phyloP scores from a whole-genome alignment of 2,113 vertebrate genomes.

The Toxostoma redivivum region DNA sequence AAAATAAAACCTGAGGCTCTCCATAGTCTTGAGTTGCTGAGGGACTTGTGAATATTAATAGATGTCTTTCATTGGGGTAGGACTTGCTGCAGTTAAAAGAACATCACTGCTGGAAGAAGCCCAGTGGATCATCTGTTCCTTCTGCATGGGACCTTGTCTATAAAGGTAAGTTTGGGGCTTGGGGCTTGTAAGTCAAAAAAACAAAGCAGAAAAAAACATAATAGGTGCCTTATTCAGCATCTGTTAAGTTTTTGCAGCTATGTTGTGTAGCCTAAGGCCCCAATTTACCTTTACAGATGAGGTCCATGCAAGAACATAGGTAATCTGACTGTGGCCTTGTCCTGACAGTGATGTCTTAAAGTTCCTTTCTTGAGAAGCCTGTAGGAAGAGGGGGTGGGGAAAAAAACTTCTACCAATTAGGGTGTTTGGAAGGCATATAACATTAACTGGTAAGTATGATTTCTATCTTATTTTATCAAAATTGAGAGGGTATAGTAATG shows the following conservation, averaged over 20 bases:
- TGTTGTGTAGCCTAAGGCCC: slow-evolving; percentile 58
- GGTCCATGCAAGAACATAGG: slow-evolving; percentile 64
- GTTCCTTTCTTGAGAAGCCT: slow-evolving; percentile 22
- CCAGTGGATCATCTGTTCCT: slow-evolving; percentile 58
- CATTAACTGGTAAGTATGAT: slow-evolving; percentile 37
- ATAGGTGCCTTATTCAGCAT: slow-evolving; percentile 66
- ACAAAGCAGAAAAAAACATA: slow-evolving; percentile 60
- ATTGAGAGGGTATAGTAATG: neutral
- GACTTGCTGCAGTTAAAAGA: slow-evolving; percentile 61
- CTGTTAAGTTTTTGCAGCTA: slow-evolving; percentile 67
- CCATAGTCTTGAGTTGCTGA: slow-evolving; percentile 16
- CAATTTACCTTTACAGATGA: slow-evolving; percentile 68
- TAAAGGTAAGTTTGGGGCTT: slow-evolving; percentile 68
- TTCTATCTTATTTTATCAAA: neutral
- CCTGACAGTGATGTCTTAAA: slow-evolving; percentile 36
- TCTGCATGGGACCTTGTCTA: slow-evolving; percentile 68
- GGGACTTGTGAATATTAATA: slow-evolving; percentile 54
- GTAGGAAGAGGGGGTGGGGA: slow-evolving; percentile 47
- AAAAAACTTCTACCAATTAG: neutral
- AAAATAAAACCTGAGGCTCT: slow-evolving; percentile 28
- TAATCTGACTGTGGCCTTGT: slow-evolving; percentile 49
- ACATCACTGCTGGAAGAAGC: slow-evolving; percentile 61
- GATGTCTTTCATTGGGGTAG: slow-evolving; percentile 69
- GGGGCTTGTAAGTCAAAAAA: slow-evolving; percentile 43
- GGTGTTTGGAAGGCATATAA: neutral